Evolutionary conservation across 2,113 vertebrate species (phyloP).

Genomic region (Rhea pennata): DNA sequence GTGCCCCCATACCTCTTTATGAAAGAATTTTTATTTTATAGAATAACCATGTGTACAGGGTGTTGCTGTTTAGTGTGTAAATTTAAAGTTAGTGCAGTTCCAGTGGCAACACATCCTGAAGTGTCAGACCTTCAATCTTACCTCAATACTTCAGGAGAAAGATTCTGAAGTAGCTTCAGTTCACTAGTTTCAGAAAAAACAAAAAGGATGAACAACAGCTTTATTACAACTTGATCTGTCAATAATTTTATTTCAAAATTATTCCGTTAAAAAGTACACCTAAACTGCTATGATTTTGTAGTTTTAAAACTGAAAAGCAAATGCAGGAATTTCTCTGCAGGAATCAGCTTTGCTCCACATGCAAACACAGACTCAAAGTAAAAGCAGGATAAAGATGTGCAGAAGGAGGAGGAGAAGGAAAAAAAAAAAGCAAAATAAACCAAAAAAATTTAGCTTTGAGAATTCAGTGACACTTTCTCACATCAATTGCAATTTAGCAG

Average conservation of each 20-base stretch:
- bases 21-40: not conserved
- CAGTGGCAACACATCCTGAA: not conserved
- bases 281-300: not conserved
- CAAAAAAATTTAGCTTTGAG: not conserved
- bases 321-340: not conserved
- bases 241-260: not conserved
- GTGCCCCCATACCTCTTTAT: not conserved
- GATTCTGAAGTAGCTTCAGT: not conserved
- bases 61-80: not conserved
- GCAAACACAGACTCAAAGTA: not conserved
- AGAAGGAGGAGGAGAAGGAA: not conserved
- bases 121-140: not conserved
- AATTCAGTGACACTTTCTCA: not conserved
- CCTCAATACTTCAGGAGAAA: not conserved
- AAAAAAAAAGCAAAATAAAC: not conserved
- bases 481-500: not conserved
- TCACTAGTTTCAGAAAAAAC: not conserved
- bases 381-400: not conserved
- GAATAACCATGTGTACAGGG: not conserved
- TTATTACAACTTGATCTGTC: not conserved
- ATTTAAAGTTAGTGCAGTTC: not conserved
- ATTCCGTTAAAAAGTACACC: not conserved
- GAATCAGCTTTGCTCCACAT: not conserved
- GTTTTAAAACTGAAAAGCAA: not conserved
- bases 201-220: not conserved